Base-by-base conservation (phyloP, 2,797 vertebrate genomes). In the Decapterus maruadsi region DNA sequence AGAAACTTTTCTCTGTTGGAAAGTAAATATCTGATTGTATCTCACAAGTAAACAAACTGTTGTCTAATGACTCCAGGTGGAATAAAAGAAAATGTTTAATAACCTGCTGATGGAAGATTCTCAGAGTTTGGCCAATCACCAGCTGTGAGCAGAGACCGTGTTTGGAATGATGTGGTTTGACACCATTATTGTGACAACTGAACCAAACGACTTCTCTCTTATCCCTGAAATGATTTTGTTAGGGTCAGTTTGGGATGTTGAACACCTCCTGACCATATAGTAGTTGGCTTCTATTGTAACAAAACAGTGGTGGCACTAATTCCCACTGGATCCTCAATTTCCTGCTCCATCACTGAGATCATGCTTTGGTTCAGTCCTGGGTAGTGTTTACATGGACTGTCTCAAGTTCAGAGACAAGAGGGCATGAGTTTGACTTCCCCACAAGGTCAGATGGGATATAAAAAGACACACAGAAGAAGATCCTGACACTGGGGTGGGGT, bases 141-240 rank as follows among this genome's bases (percentile, higher is more conserved):
- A 34, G 14, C 3, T 34, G 29, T 36, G 29, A 34, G 9, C 29
- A 57, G 55, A 19, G 14, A 29, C 22, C 6, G 51, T 17, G 36
- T 20, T 55, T 36, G 6, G 46, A n/a, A 45, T 55, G 74, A 36
- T 50, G 46, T 20, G 5, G 16, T 51, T 58, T 67, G 48, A 34
- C 20, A 20, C 43, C 29, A 74, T 78, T 54, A 66, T 69, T 75
- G 68, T 55, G 26, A 81, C 67, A 48, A 78, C 48, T 79, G 50
- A 68, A 71, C 40, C 17, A 56, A 80, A 71, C 68, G 22, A 70
- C 31, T 46, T 81, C 62, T 72, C 20, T 75, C 50, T 76, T 26
- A 7, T 71, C n/a, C 3, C 22, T 36, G 43, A 20, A 79, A 73
- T 77, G 11, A 11, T 68, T 83, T 81, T 42, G 45, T 50, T 61